phyloP scores from a whole-genome alignment of 2,113 vertebrate genomes.

The Mormyrus lacerda region DNA sequence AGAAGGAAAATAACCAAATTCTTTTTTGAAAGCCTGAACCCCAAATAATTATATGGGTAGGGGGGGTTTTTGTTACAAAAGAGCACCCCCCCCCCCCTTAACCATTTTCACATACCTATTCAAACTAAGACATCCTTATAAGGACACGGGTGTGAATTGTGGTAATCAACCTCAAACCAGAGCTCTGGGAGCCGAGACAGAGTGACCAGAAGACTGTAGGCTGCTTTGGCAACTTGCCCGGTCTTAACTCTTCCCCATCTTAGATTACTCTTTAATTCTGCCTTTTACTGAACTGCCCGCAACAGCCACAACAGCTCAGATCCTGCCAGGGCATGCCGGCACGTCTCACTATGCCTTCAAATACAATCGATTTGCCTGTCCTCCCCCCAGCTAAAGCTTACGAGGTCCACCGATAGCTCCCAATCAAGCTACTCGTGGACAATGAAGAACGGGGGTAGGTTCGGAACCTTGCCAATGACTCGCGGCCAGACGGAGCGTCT shows the following conservation, averaged over 20 bases:
- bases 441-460: not conserved
- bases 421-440: not conserved
- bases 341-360: not conserved
- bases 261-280: not conserved
- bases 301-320: not conserved
- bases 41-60: not conserved
- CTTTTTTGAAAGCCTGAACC: not conserved
- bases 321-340: not conserved
- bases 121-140: not conserved
- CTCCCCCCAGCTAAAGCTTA: not conserved
- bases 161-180: slow-evolving; percentile 14
- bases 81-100: not conserved
- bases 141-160: slow-evolving; percentile 13
- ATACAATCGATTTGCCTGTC: not conserved
- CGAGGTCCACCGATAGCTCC: not conserved
- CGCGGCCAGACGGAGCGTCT: not conserved
- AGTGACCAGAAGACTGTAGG: not conserved
- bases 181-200: not conserved
- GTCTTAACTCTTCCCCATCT: not conserved
- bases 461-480: not conserved
- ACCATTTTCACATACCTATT: not conserved
- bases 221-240: not conserved
- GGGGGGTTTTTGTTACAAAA: not conserved
- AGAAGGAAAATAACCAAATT: not conserved
- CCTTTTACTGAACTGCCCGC: slow-evolving; percentile 4